A percentile compares a stretch with the other conserved stretches of the same genome.
Evolutionary conservation across 2,113 vertebrate genomes (phyloP).

Genomic region (Zosterops borbonicus): DNA sequence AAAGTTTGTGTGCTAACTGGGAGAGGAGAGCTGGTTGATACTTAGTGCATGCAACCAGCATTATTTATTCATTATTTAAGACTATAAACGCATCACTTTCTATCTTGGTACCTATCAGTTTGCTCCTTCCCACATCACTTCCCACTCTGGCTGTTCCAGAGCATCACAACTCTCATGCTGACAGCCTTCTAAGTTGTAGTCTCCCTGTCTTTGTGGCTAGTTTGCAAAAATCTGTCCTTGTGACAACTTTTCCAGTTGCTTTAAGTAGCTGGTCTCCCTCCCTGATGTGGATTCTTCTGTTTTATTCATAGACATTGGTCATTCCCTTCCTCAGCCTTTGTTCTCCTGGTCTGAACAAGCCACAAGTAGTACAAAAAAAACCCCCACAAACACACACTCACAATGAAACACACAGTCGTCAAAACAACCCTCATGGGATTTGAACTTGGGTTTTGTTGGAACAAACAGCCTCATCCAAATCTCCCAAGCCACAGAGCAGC

Average conservation of each 20-base stretch:
- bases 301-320: neutral
- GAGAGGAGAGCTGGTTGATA: neutral
- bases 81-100: neutral
- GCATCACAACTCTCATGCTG: neutral
- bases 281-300: neutral
- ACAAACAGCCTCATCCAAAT: neutral
- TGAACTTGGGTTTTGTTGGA: neutral
- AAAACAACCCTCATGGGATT: neutral
- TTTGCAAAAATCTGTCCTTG: neutral
- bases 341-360: neutral
- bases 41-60: neutral
- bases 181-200: neutral
- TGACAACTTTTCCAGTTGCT: neutral
- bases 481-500: neutral
- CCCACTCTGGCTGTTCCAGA: slow-evolving; percentile 35
- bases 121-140: slow-evolving; percentile 26
- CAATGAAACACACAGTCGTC: neutral
- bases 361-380: accelerated
- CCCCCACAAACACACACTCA: too few relatives aligned
- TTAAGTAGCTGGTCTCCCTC: neutral
- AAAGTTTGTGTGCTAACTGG: neutral
- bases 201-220: neutral
- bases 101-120: slow-evolving; percentile 24
- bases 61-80: slow-evolving; percentile 46
- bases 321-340: neutral